Evolutionary conservation across 2,888 invertebrate genomes (phyloP).

Genomic region (Philereme vetulata): DNA sequence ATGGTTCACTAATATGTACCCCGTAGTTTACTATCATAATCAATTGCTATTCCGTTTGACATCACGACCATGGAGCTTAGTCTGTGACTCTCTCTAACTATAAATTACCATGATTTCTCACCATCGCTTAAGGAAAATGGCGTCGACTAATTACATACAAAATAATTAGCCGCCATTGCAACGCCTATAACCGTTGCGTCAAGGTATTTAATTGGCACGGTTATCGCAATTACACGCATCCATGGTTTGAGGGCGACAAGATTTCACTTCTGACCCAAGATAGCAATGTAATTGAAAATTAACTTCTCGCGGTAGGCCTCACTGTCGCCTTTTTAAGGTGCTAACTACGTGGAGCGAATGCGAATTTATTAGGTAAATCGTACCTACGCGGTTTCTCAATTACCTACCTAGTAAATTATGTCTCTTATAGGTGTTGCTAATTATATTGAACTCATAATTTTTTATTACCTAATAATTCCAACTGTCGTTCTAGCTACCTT

Average conservation of each 20-base stretch:
- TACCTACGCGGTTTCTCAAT: conserved; percentile 6
- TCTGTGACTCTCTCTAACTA: no score
- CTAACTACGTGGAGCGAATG: conserved; percentile 43
- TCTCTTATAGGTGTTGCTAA: background rate
- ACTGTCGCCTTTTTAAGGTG: conserved; percentile 42
- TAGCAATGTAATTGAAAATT: conserved; percentile 69
- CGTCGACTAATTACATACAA: conserved; percentile 23
- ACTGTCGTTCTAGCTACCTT: background rate
- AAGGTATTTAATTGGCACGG: conserved; percentile 68
- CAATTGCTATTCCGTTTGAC: no score
- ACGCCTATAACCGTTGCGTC: conserved; percentile 56
- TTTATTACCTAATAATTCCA: background rate
- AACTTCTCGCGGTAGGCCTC: conserved; percentile 37
- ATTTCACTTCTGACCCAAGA: conserved; percentile 77
- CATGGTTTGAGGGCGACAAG: conserved; percentile 74
- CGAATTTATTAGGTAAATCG: conserved; percentile 18
- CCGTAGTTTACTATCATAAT: no score
- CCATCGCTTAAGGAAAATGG: background rate
- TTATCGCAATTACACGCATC: conserved; percentile 81
- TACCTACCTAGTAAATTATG: background rate
- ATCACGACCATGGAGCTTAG: no score
- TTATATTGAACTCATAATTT: background rate
- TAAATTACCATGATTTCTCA: no score
- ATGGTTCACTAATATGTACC: no score
- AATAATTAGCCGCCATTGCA: conserved; percentile 31